Evolutionary conservation across 1,140 invertebrate genomes (phyloP).

Genomic region (Drosophila willistoni): DNA sequence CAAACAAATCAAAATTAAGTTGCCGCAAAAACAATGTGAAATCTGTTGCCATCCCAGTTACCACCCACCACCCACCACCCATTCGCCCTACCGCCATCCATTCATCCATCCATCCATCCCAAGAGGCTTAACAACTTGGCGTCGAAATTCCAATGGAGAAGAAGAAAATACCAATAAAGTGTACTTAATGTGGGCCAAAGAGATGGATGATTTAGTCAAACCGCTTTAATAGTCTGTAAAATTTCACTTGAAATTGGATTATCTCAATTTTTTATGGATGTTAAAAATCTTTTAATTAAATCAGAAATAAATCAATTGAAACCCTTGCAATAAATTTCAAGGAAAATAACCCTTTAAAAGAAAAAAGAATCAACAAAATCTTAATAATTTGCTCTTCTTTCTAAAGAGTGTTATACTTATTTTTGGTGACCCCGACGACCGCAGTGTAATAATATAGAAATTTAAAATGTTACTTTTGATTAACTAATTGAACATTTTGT

Average conservation of each 20-base stretch:
- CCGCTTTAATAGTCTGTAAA: background rate
- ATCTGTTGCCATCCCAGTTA: too few relatives aligned
- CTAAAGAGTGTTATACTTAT: too few relatives aligned
- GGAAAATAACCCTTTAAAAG: too few relatives aligned
- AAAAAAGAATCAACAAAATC: too few relatives aligned
- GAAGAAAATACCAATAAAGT: conserved; percentile 2
- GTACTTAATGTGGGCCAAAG: background rate
- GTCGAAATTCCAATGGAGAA: background rate
- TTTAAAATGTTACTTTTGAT: too few relatives aligned
- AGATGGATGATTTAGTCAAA: background rate
- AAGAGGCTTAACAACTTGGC: conserved; percentile 12
- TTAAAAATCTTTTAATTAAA: too few relatives aligned
- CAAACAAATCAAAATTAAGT: conserved; percentile 46
- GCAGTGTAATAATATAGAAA: too few relatives aligned
- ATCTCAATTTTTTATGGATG: too few relatives aligned
- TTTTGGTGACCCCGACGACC: too few relatives aligned
- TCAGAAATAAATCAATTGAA: too few relatives aligned
- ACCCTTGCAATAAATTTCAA: too few relatives aligned
- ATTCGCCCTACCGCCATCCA: background rate
- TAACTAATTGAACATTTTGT: background rate
- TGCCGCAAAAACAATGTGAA: conserved; percentile 28
- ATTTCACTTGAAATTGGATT: background rate
- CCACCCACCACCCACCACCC: background rate
- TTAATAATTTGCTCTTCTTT: too few relatives aligned
- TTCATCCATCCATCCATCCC: background rate